Evolutionary conservation across 2,888 invertebrate genomes (phyloP).

Genomic region (Lasioglossum figueresi): DNA sequence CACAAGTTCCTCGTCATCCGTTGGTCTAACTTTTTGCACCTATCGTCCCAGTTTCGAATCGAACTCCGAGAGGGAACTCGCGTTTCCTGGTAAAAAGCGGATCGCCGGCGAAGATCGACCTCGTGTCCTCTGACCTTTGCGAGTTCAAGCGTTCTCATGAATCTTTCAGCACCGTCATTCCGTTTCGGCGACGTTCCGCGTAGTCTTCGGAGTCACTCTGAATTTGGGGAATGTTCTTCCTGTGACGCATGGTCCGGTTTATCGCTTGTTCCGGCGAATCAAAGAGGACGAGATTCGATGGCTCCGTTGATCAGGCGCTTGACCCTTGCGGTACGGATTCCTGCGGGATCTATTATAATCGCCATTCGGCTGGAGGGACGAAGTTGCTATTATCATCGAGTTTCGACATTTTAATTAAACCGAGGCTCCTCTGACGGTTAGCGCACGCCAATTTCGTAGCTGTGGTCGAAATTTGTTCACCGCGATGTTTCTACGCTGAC

Average conservation of each 20-base stretch:
- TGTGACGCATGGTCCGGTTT: background rate
- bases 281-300: background rate
- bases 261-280: background rate
- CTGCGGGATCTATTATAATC: background rate
- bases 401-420: background rate
- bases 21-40: background rate
- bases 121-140: slow-evolving; percentile 45
- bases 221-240: background rate
- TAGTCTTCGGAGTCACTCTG: background rate
- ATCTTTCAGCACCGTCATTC: slow-evolving; percentile 31
- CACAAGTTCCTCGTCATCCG: too few species aligned
- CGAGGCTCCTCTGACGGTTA: background rate
- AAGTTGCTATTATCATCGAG: background rate
- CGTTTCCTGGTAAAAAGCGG: background rate
- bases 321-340: background rate
- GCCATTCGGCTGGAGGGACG: background rate
- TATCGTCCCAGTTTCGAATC: slow-evolving; percentile 4
- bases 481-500: background rate
- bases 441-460: too few species aligned
- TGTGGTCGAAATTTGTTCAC: too few species aligned
- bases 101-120: background rate
- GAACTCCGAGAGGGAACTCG: background rate
- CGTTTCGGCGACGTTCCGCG: slow-evolving; percentile 7
- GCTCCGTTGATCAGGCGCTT: background rate
- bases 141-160: slow-evolving; percentile 20